A percentile compares a stretch with the other conserved stretches of the same genome.
Evolutionary conservation across 2,113 vertebrate genomes (phyloP).

Genomic region (Egretta garzetta): DNA sequence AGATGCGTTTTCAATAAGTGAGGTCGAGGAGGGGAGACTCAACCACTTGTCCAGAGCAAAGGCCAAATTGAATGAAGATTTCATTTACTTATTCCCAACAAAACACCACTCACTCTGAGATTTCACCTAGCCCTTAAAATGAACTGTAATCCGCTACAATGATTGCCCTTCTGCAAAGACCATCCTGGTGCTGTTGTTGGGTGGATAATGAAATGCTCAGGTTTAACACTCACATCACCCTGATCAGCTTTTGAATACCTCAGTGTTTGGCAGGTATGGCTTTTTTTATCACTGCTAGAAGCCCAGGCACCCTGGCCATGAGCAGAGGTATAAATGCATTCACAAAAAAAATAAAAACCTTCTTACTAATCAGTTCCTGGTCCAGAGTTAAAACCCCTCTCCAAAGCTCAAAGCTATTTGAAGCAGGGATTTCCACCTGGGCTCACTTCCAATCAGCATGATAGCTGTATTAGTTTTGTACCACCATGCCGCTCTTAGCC

Average conservation of each 20-base stretch:
- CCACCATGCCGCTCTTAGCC: background rate
- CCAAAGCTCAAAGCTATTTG: background rate
- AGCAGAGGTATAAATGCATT: background rate
- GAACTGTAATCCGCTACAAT: background rate
- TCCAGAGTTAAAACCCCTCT: background rate
- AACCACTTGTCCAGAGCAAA: constrained; percentile 2
- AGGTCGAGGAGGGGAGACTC: background rate
- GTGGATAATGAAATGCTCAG: background rate
- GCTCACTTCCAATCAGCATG: background rate
- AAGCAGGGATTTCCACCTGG: background rate
- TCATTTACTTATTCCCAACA: background rate
- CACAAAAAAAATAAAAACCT: background rate
- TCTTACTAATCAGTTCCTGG: background rate
- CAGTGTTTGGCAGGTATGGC: background rate
- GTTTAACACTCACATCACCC: background rate
- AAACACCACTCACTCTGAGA: background rate
- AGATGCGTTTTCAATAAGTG: background rate
- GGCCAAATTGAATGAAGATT: background rate
- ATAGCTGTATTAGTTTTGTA: background rate
- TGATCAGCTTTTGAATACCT: background rate
- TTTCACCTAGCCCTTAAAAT: background rate
- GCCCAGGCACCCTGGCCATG: background rate
- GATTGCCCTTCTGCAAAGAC: background rate
- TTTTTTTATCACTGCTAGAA: background rate
- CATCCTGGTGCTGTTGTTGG: rapidly evolving